A percentile compares a stretch with the other conserved stretches of the same genome.
These are phyloP conservation scores for Gila robusta DNA, from an alignment of 2,797 vertebrate species.

Conservation along the genomic window DNA sequence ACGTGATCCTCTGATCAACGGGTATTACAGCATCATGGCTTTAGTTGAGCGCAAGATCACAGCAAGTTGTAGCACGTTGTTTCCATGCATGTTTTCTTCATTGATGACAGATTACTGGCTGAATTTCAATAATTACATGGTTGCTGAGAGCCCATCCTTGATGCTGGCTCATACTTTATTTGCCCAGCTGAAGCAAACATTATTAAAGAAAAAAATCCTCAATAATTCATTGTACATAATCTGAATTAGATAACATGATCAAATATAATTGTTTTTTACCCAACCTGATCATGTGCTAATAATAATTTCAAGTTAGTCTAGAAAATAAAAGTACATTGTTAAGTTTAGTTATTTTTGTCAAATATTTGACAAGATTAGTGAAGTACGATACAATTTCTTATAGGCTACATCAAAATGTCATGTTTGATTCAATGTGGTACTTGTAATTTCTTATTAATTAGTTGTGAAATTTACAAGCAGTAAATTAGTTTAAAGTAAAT, in stretches of 20 bases:
- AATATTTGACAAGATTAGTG: background rate
- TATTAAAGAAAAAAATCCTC: background rate
- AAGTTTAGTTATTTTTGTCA: background rate
- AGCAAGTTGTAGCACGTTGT: slow-evolving; percentile 57
- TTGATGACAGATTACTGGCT: background rate
- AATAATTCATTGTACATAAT: background rate
- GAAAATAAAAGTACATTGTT: background rate
- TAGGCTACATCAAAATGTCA: background rate
- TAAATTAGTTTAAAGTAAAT: no score
- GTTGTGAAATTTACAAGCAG: background rate
- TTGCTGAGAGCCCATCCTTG: slow-evolving; percentile 49
- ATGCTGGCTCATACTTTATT: background rate
- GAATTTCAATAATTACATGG: slow-evolving; percentile 63
- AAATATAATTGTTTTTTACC: background rate
- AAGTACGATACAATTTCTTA: background rate
- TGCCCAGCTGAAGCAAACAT: background rate
- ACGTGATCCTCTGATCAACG: background rate
- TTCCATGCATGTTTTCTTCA: background rate
- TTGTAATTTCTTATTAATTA: background rate
- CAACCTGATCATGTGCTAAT: background rate
- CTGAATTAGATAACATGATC: background rate
- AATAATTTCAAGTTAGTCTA: background rate
- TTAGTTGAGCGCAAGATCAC: background rate
- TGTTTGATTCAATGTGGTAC: background rate
- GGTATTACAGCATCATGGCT: background rate